Conservation (phyloP, 2,797 vertebrate species). For the Pipistrellus pipistrellus region DNA sequence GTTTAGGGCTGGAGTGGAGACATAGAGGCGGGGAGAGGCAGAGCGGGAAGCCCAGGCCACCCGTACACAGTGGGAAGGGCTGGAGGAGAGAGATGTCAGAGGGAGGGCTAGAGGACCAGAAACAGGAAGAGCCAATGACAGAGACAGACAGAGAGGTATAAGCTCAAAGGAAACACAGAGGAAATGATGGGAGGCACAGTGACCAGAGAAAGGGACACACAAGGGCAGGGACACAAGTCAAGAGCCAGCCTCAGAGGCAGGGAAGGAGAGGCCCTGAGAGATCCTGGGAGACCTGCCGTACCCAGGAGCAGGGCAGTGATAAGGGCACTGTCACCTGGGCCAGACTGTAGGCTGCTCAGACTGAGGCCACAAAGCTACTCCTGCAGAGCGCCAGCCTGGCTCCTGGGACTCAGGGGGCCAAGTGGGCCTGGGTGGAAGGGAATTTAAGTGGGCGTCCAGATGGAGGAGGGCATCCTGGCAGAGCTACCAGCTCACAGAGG, state of each 20-base stretch:
- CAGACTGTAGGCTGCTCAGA: not conserved
- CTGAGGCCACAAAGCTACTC: not conserved
- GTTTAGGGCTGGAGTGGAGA: fast-evolving
- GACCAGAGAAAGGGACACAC: not conserved
- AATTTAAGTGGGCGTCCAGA: fast-evolving
- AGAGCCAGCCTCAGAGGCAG: not conserved
- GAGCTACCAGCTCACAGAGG: not conserved
- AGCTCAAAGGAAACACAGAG: not conserved
- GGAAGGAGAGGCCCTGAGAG: not conserved
- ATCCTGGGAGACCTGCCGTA: fast-evolving
- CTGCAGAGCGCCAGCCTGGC: not conserved
- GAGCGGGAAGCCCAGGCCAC: not conserved
- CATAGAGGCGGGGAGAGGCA: fast-evolving
- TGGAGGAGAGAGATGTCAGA: not conserved
- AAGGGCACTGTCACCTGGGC: not conserved
- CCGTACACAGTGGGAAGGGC: conserved; percentile 10
- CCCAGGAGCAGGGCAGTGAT: not conserved
- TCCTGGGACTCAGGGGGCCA: fast-evolving
- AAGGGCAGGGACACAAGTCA: not conserved
- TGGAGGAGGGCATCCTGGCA: not conserved
- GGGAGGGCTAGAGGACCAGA: not conserved
- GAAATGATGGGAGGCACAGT: not conserved
- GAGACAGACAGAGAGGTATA: too few relatives aligned
- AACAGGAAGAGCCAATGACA: not conserved
- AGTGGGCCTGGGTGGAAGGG: not conserved